Evolutionary conservation across 2,113 vertebrate genomes (phyloP).

Genomic region (Podarcis muralis): DNA sequence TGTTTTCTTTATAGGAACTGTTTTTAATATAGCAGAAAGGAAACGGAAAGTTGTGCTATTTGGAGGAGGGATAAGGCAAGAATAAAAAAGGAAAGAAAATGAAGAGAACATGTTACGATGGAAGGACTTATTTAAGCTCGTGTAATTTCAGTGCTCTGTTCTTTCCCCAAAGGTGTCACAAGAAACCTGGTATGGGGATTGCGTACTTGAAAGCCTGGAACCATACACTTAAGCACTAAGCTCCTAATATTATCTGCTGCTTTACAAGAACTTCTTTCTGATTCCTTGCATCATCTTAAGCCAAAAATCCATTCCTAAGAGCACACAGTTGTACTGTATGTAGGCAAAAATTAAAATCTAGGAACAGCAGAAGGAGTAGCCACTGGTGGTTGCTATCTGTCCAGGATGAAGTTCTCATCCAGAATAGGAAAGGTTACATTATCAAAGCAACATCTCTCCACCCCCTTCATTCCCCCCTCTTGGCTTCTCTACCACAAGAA

Average conservation of each 20-base stretch:
- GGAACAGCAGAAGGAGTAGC: background rate
- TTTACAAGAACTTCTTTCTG: background rate
- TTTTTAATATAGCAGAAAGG: background rate
- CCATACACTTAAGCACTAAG: background rate
- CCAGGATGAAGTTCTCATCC: too few species aligned
- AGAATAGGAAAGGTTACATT: background rate
- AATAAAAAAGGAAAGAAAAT: too few species aligned
- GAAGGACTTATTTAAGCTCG: too few species aligned
- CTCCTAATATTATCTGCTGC: background rate
- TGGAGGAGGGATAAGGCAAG: background rate
- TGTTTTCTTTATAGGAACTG: background rate
- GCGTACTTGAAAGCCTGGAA: background rate
- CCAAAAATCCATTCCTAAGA: background rate
- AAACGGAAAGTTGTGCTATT: background rate
- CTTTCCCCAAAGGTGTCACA: background rate
- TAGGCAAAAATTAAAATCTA: background rate
- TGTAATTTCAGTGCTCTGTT: background rate
- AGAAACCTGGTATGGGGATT: background rate
- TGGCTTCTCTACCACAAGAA: background rate
- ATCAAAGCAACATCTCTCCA: background rate
- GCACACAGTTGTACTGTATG: background rate
- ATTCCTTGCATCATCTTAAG: background rate
- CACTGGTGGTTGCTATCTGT: background rate
- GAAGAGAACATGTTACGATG: too few species aligned
- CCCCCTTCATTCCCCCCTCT: background rate